Conservation (phyloP, 2,888 invertebrate genomes). For the Drosophila pseudotakahashii region DNA sequence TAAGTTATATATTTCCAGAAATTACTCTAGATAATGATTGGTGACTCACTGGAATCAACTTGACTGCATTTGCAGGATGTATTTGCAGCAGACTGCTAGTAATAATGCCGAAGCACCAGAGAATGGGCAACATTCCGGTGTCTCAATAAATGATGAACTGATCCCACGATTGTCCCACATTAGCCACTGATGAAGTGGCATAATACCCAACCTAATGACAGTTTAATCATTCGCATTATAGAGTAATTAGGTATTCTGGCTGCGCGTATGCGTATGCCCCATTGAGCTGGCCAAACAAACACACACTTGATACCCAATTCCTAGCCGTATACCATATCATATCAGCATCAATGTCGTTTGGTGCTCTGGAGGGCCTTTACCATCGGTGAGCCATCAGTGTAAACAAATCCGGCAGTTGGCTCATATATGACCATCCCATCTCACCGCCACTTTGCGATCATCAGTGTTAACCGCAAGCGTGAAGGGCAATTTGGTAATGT, state of each 20-base stretch:
- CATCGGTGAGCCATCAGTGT: slow-evolving; percentile 32
- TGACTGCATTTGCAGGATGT: slow-evolving; percentile 19
- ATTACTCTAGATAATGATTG: rapidly evolving
- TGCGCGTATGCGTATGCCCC: slow-evolving; percentile 27
- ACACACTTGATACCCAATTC: slow-evolving; percentile 27
- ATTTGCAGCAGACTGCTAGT: slow-evolving; percentile 10
- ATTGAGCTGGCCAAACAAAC: slow-evolving; percentile 57
- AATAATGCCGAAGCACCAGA: neutral
- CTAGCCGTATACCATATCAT: slow-evolving; percentile 25
- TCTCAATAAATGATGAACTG: slow-evolving; percentile 24
- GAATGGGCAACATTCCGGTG: slow-evolving; percentile 28
- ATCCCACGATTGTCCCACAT: slow-evolving; percentile 10
- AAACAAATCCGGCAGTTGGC: slow-evolving; percentile 52
- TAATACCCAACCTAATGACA: slow-evolving; percentile 25
- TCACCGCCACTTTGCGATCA: slow-evolving; percentile 19
- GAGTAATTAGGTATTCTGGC: slow-evolving; percentile 47
- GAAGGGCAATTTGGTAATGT: slow-evolving; percentile 68
- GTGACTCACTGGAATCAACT: slow-evolving; percentile 38
- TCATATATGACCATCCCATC: slow-evolving; percentile 48
- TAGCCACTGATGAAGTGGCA: slow-evolving; percentile 11
- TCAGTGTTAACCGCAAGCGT: slow-evolving; percentile 62
- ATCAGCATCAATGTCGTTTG: slow-evolving; percentile 55
- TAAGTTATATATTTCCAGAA: neutral
- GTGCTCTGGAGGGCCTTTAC: slow-evolving; percentile 33
- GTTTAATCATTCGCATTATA: slow-evolving; percentile 58